A percentile compares a stretch with the other conserved stretches of the same genome.
Conservation (phyloP, 2,113 vertebrate genomes). For the Sprattus sprattus region DNA sequence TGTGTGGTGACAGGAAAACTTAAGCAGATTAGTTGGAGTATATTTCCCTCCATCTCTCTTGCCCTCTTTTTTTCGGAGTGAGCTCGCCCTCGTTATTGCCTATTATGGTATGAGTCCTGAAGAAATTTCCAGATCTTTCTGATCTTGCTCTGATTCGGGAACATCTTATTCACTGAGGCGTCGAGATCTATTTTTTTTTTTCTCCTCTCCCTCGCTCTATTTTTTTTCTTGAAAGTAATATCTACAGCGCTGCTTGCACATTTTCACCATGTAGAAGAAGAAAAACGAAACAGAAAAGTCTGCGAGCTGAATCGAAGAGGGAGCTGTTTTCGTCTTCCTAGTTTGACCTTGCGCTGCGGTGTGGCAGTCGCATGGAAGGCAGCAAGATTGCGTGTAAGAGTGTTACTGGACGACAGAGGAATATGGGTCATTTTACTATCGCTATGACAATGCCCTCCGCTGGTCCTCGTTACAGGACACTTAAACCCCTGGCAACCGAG, state of each 20-base stretch:
- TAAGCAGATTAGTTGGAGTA: not conserved
- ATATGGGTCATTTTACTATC: not conserved
- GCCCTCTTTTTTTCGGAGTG: not conserved
- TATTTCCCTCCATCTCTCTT: not conserved
- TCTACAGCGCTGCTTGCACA: not conserved
- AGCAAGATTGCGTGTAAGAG: not conserved
- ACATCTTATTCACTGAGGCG: not conserved
- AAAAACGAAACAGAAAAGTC: not conserved
- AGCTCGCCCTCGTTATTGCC: not conserved
- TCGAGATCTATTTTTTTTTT: not conserved
- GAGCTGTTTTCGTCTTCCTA: not conserved
- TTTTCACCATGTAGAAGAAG: not conserved
- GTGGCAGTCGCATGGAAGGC: not conserved
- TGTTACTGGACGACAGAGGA: not conserved
- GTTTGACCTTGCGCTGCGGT: not conserved
- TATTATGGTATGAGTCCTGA: not conserved
- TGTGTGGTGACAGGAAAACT: not conserved
- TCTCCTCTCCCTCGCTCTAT: not conserved
- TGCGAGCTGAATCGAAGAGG: not conserved
- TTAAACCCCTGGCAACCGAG: slow-evolving; percentile 63
- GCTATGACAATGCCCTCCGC: slow-evolving; percentile 3
- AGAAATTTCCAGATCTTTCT: slow-evolving; percentile 1
- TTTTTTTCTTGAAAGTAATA: not conserved
- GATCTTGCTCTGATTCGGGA: not conserved
- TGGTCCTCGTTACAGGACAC: slow-evolving; percentile 61